Evolutionary conservation across 2,113 vertebrate species (phyloP).

Genomic region (Phrynosoma blainvillii): DNA sequence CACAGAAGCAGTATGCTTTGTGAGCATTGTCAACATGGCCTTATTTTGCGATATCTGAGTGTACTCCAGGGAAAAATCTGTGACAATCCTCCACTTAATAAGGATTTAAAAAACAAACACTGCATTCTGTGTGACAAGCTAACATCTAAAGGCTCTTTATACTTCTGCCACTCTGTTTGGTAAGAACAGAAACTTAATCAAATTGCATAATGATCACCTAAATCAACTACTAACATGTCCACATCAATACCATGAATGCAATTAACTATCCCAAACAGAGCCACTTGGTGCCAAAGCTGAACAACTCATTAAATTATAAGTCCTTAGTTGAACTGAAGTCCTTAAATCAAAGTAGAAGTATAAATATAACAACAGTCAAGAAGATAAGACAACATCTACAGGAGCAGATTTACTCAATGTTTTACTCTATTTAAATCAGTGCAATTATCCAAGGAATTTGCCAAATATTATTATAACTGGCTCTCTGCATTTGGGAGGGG

Average conservation of each 20-base stretch:
- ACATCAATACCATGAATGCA: slow-evolving; percentile 23
- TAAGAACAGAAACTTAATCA: slow-evolving; percentile 15
- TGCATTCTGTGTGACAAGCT: slow-evolving; percentile 4
- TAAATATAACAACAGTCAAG: not conserved
- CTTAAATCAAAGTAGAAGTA: slow-evolving; percentile 8
- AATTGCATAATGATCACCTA: slow-evolving; percentile 21
- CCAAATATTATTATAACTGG: not conserved
- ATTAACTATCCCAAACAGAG: slow-evolving; percentile 13
- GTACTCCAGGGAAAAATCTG: not conserved
- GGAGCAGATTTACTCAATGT: not conserved
- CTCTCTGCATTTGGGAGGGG: no score
- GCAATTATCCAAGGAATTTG: slow-evolving; percentile 10
- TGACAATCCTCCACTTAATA: slow-evolving; percentile 7
- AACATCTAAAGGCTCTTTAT: slow-evolving; percentile 13
- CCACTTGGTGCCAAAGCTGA: slow-evolving; percentile 2
- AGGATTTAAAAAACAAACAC: slow-evolving; percentile 32
- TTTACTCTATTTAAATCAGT: not conserved
- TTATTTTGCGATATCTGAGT: slow-evolving; percentile 2
- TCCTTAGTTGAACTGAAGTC: slow-evolving; percentile 15
- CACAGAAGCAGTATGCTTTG: not conserved
- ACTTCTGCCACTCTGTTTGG: not conserved
- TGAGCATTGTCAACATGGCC: not conserved
- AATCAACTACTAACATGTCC: not conserved
- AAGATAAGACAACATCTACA: not conserved
- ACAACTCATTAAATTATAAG: slow-evolving; percentile 7